These are phyloP conservation scores for Pseudochaenichthys georgianus DNA, from an alignment of 2,797 vertebrate genomes.

Conservation along the genomic window DNA sequence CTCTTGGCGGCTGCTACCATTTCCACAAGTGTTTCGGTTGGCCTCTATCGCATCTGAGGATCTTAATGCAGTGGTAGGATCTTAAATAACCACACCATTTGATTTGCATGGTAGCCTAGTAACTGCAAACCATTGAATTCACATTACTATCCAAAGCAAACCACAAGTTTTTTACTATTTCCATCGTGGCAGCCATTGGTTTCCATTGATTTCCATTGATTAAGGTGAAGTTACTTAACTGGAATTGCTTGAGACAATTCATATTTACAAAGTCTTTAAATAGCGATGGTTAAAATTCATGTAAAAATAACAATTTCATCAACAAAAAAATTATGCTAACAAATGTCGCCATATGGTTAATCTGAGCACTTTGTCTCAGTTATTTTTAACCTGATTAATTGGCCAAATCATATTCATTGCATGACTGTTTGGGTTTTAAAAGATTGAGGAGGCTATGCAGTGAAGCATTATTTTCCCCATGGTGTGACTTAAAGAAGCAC, in stretches of 20 bases:
- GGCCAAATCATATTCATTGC: constrained; percentile 35
- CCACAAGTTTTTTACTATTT: neutral
- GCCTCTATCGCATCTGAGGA: constrained; percentile 27
- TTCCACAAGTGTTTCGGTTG: neutral
- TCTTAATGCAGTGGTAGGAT: constrained; percentile 15
- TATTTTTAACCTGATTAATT: neutral
- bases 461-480: constrained; percentile 25
- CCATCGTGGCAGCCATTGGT: neutral
- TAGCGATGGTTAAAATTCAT: neutral
- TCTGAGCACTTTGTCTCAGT: neutral
- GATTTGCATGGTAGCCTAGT: constrained; percentile 39
- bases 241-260: neutral
- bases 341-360: constrained; percentile 7
- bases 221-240: neutral
- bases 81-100: neutral
- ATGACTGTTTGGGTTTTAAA: constrained; percentile 50
- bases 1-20: constrained; percentile 29
- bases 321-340: neutral
- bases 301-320: constrained; percentile 1
- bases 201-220: constrained; percentile 19
- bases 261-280: neutral
- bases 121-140: constrained; percentile 12
- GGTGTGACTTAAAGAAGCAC: constrained; percentile 34
- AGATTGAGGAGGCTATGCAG: constrained; percentile 36
- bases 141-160: constrained; percentile 4